phyloP scores from a whole-genome alignment of 1,140 invertebrate species.

The Platyscapa corneri region DNA sequence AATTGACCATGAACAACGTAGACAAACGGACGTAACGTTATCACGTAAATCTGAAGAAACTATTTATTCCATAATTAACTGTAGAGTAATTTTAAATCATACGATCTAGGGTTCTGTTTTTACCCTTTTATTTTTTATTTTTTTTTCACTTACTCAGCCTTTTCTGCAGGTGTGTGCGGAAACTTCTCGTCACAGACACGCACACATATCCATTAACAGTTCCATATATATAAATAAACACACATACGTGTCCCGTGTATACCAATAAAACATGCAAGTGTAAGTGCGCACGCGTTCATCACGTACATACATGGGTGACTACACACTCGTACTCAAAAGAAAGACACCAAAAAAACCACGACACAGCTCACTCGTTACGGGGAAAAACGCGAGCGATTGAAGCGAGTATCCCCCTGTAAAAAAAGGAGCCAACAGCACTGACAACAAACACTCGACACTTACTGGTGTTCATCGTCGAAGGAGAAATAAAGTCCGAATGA shows the following conservation, averaged over 20 bases:
- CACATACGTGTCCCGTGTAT: conserved; percentile 21
- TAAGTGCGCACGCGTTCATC: conserved; percentile 6
- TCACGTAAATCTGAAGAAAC: background rate
- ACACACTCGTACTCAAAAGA: background rate
- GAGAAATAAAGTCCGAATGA: conserved; percentile 2
- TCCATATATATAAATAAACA: conserved; percentile 18
- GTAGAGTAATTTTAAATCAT: background rate
- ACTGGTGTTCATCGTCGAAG: conserved; percentile 19
- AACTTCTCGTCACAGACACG: conserved; percentile 8
- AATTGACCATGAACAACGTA: conserved; percentile 2
- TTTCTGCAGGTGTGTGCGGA: conserved; percentile 9
- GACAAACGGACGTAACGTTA: background rate
- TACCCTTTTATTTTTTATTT: conserved; percentile 4
- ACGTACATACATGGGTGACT: conserved; percentile 1
- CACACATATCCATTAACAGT: conserved; percentile 13
- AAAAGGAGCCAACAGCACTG: conserved; percentile 15
- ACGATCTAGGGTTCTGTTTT: background rate
- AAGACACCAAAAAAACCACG: conserved; percentile 9
- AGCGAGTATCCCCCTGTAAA: background rate
- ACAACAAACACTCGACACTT: conserved; percentile 35
- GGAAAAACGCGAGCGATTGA: background rate
- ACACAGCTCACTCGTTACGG: conserved; percentile 15
- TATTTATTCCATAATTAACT: background rate
- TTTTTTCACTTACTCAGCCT: conserved; percentile 16
- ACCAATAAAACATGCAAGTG: conserved; percentile 30